phyloP scores from a whole-genome alignment of 1,140 invertebrate genomes.

The Anthonomus grandis region DNA sequence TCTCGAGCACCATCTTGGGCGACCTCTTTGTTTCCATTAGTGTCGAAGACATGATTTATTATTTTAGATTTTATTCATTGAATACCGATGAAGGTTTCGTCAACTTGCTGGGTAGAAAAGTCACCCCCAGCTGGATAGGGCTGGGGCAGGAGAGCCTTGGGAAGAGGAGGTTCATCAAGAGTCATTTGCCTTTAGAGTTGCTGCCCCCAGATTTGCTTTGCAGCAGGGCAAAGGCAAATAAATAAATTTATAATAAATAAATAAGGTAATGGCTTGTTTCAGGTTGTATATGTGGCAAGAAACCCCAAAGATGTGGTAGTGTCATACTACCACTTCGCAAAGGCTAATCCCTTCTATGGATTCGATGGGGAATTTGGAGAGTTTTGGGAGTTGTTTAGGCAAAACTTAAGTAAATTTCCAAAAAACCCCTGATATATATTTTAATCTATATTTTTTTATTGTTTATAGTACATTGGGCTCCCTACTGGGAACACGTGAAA shows the following conservation, averaged over 20 bases:
- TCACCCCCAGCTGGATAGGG: conserved; percentile 53
- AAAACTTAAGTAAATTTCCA: conserved; percentile 61
- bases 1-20: too few species aligned
- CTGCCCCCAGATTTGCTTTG: conserved; percentile 65
- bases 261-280: conserved; percentile 53
- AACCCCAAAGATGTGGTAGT: conserved; percentile 85
- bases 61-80: too few species aligned
- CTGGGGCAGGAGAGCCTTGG: conserved; percentile 48
- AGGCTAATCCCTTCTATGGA: conserved; percentile 67
- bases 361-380: conserved; percentile 65
- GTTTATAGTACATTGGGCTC: conserved; percentile 68
- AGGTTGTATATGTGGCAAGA: conserved; percentile 73
- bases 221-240: too few species aligned
- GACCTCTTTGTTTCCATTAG: too few species aligned
- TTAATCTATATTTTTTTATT: conserved; percentile 14
- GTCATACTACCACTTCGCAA: conserved; percentile 79
- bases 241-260: too few species aligned
- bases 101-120: conserved; percentile 51
- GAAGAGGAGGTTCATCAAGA: conserved; percentile 63
- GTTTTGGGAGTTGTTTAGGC: conserved; percentile 73
- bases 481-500: conserved; percentile 70
- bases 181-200: conserved; percentile 66
- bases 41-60: too few species aligned
- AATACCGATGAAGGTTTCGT: conserved; percentile 46
- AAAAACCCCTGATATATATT: neutral